A percentile compares a stretch with the other conserved stretches of the same genome.
Conservation (phyloP, 2,113 vertebrate genomes). For the Galeopterus variegatus region DNA sequence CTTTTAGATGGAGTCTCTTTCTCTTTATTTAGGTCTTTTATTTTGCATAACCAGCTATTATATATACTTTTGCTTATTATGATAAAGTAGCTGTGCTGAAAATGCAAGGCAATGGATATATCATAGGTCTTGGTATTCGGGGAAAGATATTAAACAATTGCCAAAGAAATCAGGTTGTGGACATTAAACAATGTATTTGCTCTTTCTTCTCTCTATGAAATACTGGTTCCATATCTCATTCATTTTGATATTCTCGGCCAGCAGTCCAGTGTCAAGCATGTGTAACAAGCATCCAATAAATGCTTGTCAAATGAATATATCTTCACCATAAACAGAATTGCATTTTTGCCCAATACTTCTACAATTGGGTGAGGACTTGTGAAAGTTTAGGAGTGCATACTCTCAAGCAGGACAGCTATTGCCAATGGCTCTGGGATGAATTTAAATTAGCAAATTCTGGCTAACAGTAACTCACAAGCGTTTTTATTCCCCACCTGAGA, state of each 20-base stretch:
- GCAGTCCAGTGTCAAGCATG: neutral
- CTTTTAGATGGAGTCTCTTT: neutral
- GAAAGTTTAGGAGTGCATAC: neutral
- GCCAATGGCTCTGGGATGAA: neutral
- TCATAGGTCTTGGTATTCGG: slow-evolving; percentile 31
- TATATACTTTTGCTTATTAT: slow-evolving; percentile 33
- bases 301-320: neutral
- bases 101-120: neutral
- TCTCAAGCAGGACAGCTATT: neutral
- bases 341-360: neutral
- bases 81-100: neutral
- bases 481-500: neutral
- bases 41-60: neutral
- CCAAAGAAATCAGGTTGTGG: slow-evolving; percentile 36
- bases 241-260: neutral
- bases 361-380: neutral
- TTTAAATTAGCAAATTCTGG: slow-evolving; percentile 43
- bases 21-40: neutral
- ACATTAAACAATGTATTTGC: slow-evolving; percentile 1
- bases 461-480: neutral
- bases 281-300: neutral
- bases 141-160: neutral
- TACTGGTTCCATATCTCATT: neutral
- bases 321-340: slow-evolving; percentile 10
- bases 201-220: neutral